Percentiles rank a stretch among this genome's conserved stretches.
Evolutionary conservation across 2,113 vertebrate species (phyloP).

Genomic region (Calidris pugnax): DNA sequence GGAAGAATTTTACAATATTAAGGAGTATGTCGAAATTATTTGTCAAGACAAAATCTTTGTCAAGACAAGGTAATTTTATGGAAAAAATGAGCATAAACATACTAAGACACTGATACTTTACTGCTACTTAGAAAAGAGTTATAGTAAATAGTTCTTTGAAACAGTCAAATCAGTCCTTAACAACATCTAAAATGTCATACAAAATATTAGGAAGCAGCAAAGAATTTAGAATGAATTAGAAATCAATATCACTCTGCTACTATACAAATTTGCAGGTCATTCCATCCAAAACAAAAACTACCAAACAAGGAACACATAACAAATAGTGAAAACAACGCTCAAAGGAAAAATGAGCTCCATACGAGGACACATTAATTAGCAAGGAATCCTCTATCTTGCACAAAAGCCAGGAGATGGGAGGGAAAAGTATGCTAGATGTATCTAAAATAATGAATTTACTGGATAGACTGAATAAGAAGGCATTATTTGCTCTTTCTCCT

Average conservation of each 20-base stretch:
- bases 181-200: neutral
- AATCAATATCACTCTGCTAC: neutral
- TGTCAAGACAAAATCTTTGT: neutral
- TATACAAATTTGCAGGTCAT: neutral
- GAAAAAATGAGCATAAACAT: neutral
- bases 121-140: neutral
- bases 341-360: neutral
- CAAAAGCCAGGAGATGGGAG: neutral
- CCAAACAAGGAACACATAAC: neutral
- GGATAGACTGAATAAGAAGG: neutral
- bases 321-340: neutral
- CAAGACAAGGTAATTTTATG: neutral
- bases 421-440: neutral
- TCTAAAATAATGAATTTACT: neutral
- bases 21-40: neutral
- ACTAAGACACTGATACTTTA: neutral
- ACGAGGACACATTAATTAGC: neutral
- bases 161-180: neutral
- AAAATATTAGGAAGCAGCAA: neutral
- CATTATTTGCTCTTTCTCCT: too few species aligned
- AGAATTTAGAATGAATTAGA: neutral
- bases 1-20: neutral
- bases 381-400: neutral
- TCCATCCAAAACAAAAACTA: neutral
- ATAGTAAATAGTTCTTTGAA: neutral